A percentile compares a stretch with the other conserved stretches of the same genome.
Evolutionary conservation across 2,797 vertebrate species (phyloP).

Genomic region (Salmo trutta): DNA sequence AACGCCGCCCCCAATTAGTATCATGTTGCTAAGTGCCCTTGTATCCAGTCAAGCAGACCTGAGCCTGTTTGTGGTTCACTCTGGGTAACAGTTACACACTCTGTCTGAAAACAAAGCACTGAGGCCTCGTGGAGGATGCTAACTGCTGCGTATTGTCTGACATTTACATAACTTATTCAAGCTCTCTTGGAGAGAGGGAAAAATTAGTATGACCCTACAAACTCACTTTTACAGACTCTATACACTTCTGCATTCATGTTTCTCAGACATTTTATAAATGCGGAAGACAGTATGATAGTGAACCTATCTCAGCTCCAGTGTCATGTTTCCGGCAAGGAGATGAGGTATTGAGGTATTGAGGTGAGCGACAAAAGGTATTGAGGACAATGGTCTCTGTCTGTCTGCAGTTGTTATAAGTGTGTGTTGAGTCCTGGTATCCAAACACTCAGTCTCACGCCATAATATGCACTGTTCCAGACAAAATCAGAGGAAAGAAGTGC

Average conservation of each 20-base stretch:
- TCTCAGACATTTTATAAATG: neutral
- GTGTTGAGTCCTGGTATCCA: neutral
- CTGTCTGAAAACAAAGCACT: conserved; percentile 25
- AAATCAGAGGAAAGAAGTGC: neutral
- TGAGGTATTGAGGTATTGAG: neutral
- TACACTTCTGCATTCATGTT: neutral
- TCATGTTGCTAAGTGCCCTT: conserved; percentile 64
- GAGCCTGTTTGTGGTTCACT: conserved; percentile 36
- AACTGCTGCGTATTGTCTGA: conserved; percentile 35
- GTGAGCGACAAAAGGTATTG: neutral
- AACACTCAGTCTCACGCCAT: neutral
- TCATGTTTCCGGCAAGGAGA: no score
- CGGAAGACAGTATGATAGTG: neutral
- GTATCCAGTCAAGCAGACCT: conserved; percentile 43
- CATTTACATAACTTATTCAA: conserved; percentile 35
- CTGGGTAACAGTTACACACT: conserved; percentile 43
- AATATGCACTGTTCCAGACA: neutral
- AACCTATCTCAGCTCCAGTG: no score
- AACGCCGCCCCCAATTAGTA: conserved; percentile 61
- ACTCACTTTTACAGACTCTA: no score
- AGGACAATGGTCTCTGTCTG: neutral
- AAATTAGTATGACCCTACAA: no score
- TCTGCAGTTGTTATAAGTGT: neutral
- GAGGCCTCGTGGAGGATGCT: conserved; percentile 36
- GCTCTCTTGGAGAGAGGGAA: neutral